Conservation (phyloP, 1,140 invertebrate species). For the Mactra quadrangularis region DNA sequence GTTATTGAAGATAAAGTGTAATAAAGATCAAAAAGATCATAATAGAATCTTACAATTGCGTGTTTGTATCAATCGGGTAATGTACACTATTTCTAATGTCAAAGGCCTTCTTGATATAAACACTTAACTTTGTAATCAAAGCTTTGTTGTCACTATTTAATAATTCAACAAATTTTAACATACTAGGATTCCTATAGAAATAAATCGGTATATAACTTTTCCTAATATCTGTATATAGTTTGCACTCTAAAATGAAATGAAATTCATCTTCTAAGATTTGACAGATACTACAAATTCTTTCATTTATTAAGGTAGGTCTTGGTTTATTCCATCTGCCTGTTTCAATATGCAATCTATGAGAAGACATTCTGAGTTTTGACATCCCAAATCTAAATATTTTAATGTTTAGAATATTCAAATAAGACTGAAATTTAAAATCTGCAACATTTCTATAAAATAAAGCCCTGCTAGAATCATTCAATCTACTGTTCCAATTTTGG, state of each 20-base stretch:
- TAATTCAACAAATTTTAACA: constrained; percentile 10
- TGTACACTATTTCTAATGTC: neutral
- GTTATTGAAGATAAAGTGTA: neutral
- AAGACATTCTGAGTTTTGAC: constrained; percentile 3
- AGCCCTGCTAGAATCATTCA: neutral
- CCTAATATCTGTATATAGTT: neutral
- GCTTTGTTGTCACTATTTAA: neutral
- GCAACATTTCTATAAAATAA: constrained; percentile 1
- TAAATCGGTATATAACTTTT: constrained; percentile 5
- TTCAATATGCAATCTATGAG: neutral
- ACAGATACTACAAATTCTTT: neutral
- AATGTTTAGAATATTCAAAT: neutral
- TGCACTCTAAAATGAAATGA: constrained; percentile 11
- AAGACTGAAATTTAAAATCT: neutral
- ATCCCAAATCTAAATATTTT: neutral
- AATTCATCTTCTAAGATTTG: constrained; percentile 1
- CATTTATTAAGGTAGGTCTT: neutral
- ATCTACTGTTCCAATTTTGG: neutral
- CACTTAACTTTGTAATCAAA: neutral
- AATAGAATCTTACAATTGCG: neutral
- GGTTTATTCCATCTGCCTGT: neutral
- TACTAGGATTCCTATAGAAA: constrained; percentile 8
- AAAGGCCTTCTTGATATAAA: neutral
- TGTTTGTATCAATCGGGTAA: neutral
- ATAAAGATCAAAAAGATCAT: neutral